phyloP scores from a whole-genome alignment of 2,888 invertebrate genomes.

The Amorpha juglandis region DNA sequence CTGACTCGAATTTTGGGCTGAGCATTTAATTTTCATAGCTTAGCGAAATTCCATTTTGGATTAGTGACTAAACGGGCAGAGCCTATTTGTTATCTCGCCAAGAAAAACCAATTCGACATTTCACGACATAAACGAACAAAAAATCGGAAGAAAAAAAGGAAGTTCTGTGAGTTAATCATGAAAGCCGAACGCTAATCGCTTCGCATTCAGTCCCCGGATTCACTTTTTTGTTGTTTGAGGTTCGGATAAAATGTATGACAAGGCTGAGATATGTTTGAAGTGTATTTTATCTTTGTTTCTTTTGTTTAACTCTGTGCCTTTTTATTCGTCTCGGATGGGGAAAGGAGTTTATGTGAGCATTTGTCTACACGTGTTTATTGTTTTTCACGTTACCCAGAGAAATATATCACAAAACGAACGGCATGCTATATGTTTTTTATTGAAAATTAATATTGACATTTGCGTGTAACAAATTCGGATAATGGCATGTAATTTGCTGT shows the following conservation, averaged over 20 bases:
- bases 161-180: slow-evolving; percentile 64
- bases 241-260: slow-evolving; percentile 47
- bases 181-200: slow-evolving; percentile 61
- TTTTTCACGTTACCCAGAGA: background rate
- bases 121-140: slow-evolving; percentile 45
- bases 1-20: slow-evolving; percentile 65
- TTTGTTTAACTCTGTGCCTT: slow-evolving; percentile 34
- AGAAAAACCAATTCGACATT: slow-evolving; percentile 53
- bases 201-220: slow-evolving; percentile 51
- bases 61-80: slow-evolving; percentile 67
- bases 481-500: background rate
- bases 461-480: background rate
- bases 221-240: slow-evolving; percentile 56
- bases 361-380: background rate
- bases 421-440: background rate
- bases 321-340: slow-evolving; percentile 26
- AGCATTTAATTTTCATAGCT: slow-evolving; percentile 71
- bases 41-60: slow-evolving; percentile 68
- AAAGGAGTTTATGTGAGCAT: background rate
- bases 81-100: slow-evolving; percentile 68
- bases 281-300: slow-evolving; percentile 41
- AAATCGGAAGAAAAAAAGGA: slow-evolving; percentile 53
- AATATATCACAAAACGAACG: background rate
- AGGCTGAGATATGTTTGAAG: slow-evolving; percentile 48
- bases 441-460: background rate